phyloP scores from a whole-genome alignment of 2,113 vertebrate genomes.

The Hydrochoerus hydrochaeris region DNA sequence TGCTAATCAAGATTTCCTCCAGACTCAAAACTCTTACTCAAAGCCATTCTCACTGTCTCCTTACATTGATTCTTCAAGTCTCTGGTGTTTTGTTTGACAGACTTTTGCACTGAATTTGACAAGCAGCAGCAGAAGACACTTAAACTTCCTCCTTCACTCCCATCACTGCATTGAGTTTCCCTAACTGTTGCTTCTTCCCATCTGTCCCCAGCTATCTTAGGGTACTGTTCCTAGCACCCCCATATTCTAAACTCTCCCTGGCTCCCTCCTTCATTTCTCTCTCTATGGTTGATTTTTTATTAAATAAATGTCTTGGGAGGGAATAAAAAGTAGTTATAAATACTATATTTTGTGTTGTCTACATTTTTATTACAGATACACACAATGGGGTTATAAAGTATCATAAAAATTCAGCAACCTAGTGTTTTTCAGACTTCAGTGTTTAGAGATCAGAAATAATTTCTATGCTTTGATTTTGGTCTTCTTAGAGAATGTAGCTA shows the following conservation, averaged over 20 bases:
- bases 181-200: rapidly evolving
- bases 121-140: background rate
- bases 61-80: slow-evolving; percentile 9
- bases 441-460: background rate
- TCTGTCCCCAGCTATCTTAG: background rate
- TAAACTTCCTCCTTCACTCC: background rate
- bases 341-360: slow-evolving; percentile 32
- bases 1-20: background rate
- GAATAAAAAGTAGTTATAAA: background rate
- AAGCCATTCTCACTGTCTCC: background rate
- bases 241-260: background rate
- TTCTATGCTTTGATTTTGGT: slow-evolving; percentile 12
- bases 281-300: background rate
- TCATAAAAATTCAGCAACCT: background rate
- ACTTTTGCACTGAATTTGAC: background rate
- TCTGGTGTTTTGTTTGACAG: background rate
- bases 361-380: background rate
- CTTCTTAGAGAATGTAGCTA: background rate
- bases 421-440: background rate
- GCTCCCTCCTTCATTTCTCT: background rate
- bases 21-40: background rate
- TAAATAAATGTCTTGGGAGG: background rate
- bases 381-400: background rate
- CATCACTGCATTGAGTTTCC: rapidly evolving
- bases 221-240: background rate